phyloP scores from a whole-genome alignment of 2,888 invertebrate species.

The Xestoiulus laeticollis region DNA sequence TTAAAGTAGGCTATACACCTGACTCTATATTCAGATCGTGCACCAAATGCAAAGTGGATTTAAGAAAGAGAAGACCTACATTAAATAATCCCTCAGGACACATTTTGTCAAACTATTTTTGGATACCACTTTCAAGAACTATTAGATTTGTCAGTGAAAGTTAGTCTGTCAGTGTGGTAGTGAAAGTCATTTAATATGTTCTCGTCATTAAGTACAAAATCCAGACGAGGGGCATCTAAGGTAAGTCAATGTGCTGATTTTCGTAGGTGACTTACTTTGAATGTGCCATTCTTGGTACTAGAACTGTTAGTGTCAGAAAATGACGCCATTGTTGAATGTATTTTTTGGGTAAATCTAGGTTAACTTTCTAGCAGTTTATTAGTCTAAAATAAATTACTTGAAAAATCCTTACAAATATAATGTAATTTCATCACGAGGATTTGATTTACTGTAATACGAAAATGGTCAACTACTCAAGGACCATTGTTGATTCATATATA shows the following conservation, averaged over 20 bases:
- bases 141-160: neutral
- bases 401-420: neutral
- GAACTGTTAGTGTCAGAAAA: neutral
- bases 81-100: neutral
- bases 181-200: slow-evolving; percentile 10
- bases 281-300: too few relatives aligned
- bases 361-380: neutral
- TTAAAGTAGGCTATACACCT: slow-evolving; percentile 34
- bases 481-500: too few relatives aligned
- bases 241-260: neutral
- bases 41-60: slow-evolving; percentile 39
- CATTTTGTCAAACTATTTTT: neutral
- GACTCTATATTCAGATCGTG: slow-evolving; percentile 1
- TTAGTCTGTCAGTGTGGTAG: neutral
- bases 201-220: neutral
- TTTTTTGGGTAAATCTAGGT: neutral
- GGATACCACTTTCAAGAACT: neutral
- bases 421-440: neutral
- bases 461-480: neutral
- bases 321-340: neutral
- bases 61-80: slow-evolving; percentile 3
- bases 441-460: neutral
- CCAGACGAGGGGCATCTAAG: neutral
- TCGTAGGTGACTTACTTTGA: too few relatives aligned
- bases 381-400: neutral